Percentiles rank a stretch among this genome's conserved stretches.
Evolutionary conservation across 2,888 invertebrate species (phyloP).

Genomic region (Gryllus longicercus): DNA sequence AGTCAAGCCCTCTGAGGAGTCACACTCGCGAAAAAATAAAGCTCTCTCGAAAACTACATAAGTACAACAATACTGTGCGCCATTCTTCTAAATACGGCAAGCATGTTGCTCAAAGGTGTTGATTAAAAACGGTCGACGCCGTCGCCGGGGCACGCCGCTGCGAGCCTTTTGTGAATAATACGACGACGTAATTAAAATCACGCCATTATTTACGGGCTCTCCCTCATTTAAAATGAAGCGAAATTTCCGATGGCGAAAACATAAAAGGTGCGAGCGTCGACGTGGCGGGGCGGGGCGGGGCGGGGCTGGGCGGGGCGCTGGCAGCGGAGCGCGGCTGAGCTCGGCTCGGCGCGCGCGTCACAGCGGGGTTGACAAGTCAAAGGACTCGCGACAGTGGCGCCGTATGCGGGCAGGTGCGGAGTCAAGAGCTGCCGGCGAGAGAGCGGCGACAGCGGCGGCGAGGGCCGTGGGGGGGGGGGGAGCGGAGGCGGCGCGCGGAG

Average conservation of each 20-base stretch:
- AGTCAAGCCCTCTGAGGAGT: too few species aligned
- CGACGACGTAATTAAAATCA: conserved; percentile 17
- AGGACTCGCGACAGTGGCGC: background rate
- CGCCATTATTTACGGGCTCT: conserved; percentile 2
- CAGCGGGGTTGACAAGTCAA: conserved; percentile 3
- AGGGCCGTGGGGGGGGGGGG: too few species aligned
- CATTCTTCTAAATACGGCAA: too few species aligned
- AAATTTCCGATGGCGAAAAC: background rate
- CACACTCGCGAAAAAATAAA: too few species aligned
- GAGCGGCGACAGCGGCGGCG: too few species aligned
- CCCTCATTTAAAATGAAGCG: background rate
- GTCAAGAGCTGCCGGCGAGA: too few species aligned
- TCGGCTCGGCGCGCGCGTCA: background rate
- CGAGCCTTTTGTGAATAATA: background rate
- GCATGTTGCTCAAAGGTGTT: background rate
- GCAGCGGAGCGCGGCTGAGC: background rate
- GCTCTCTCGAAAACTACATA: too few species aligned
- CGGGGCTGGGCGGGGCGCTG: background rate
- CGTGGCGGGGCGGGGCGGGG: background rate
- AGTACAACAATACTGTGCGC: too few species aligned
- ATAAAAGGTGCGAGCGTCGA: background rate
- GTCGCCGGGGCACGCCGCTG: background rate
- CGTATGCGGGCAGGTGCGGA: too few species aligned
- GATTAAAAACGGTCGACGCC: background rate
- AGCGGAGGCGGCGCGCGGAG: too few species aligned